Conservation (phyloP, 1,140 invertebrate species). For the Lucilia sericata region DNA sequence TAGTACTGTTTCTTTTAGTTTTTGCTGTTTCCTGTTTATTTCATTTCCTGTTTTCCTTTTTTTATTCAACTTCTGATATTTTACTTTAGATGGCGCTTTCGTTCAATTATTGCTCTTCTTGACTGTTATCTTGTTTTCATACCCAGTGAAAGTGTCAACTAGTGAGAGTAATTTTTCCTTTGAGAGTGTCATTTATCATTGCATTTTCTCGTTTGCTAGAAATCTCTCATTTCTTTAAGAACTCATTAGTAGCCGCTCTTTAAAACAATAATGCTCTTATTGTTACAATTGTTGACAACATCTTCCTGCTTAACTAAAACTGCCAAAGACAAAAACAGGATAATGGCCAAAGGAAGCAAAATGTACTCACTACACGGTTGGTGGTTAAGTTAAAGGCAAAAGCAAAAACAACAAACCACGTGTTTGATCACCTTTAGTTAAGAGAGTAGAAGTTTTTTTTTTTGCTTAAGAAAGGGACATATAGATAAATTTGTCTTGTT, state of each 20-base stretch:
- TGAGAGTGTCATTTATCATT: neutral
- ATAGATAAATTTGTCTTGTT: neutral
- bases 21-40: too few species aligned
- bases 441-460: too few species aligned
- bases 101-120: too few species aligned
- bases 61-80: too few species aligned
- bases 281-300: constrained; percentile 40
- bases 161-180: neutral
- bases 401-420: neutral
- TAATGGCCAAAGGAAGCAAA: neutral
- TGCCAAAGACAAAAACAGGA: neutral
- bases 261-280: constrained; percentile 7
- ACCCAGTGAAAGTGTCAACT: neutral
- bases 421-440: neutral
- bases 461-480: neutral
- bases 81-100: too few species aligned
- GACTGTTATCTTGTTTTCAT: too few species aligned
- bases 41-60: too few species aligned
- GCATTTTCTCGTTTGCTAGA: too few species aligned
- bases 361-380: neutral
- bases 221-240: too few species aligned
- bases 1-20: too few species aligned
- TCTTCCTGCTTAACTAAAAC: constrained; percentile 36
- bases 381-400: neutral
- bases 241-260: neutral